phyloP scores from a whole-genome alignment of 2,888 invertebrate species.

The Pyrrhosoma nymphula region DNA sequence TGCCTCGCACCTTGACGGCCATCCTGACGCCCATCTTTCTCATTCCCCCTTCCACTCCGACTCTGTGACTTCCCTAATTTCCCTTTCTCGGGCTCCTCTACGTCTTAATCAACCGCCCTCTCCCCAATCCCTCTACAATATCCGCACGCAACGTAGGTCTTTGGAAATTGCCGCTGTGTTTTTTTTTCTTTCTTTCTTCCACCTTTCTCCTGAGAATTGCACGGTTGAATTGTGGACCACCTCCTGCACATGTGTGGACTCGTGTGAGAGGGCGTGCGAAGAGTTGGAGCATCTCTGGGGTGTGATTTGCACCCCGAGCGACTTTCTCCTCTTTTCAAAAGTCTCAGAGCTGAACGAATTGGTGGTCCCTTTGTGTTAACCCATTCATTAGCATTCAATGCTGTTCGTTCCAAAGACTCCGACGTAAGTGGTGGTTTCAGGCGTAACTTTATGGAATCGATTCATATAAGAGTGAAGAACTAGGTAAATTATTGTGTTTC shows the following conservation, averaged over 20 bases:
- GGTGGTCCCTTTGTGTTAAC: background rate
- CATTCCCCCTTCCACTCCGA: background rate
- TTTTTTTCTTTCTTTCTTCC: background rate
- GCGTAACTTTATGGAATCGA: too few species aligned
- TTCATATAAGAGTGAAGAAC: too few species aligned
- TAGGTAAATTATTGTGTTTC: too few species aligned
- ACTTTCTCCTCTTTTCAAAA: background rate
- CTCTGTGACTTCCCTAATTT: constrained; percentile 17
- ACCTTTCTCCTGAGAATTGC: background rate
- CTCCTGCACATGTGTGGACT: background rate
- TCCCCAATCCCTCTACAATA: background rate
- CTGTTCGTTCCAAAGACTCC: too few species aligned
- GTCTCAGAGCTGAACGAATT: background rate
- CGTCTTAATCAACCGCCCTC: constrained; percentile 24
- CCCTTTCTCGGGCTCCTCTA: background rate
- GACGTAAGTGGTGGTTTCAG: too few species aligned
- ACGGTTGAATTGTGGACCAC: background rate
- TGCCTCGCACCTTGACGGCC: background rate
- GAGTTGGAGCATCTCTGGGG: background rate
- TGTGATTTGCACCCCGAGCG: background rate
- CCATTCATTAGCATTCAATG: too few species aligned
- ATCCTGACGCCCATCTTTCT: background rate
- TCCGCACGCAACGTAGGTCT: background rate
- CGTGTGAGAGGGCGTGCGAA: background rate
- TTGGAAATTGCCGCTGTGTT: background rate